A percentile compares a stretch with the other conserved stretches of the same genome.
Conservation (phyloP, 1,140 invertebrate genomes). For the Wasmannia auropunctata region DNA sequence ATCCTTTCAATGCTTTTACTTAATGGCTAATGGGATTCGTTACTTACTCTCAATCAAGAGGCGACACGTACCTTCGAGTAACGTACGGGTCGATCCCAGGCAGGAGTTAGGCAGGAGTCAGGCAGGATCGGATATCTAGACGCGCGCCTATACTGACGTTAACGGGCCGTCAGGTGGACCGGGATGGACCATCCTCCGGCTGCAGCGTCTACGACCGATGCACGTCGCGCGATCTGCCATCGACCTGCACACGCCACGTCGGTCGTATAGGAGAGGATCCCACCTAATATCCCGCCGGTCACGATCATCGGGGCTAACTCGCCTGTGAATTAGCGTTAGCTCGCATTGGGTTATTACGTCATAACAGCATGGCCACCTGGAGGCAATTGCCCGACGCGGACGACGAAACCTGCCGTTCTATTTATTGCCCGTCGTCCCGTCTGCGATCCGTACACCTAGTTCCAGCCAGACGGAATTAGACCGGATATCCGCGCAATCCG, state of each 20-base stretch:
- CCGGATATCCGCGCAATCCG: conserved; percentile 16
- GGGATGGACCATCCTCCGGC: conserved; percentile 67
- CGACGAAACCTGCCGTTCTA: conserved; percentile 77
- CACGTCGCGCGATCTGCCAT: conserved; percentile 60
- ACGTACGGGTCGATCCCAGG: neutral
- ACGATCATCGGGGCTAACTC: conserved; percentile 36
- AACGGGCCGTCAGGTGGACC: conserved; percentile 76
- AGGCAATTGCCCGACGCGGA: conserved; percentile 73
- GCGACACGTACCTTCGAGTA: neutral
- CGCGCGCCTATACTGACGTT: conserved; percentile 73
- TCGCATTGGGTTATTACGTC: conserved; percentile 79
- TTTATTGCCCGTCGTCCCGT: conserved; percentile 73
- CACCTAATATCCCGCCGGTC: conserved; percentile 36
- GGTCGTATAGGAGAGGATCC: too few relatives aligned
- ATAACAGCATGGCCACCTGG: conserved; percentile 79
- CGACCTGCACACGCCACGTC: conserved; percentile 55
- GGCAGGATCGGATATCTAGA: conserved; percentile 65
- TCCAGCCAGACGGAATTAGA: conserved; percentile 58
- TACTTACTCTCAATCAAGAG: conserved; percentile 35
- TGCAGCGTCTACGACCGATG: conserved; percentile 53
- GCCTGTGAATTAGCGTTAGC: conserved; percentile 75
- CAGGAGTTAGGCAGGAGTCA: too few relatives aligned
- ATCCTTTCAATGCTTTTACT: neutral
- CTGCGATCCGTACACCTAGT: conserved; percentile 47
- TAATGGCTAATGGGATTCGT: neutral